These are phyloP conservation scores for Ginglymostoma cirratum DNA, from an alignment of 2,113 vertebrate genomes.

Conservation along the genomic window DNA sequence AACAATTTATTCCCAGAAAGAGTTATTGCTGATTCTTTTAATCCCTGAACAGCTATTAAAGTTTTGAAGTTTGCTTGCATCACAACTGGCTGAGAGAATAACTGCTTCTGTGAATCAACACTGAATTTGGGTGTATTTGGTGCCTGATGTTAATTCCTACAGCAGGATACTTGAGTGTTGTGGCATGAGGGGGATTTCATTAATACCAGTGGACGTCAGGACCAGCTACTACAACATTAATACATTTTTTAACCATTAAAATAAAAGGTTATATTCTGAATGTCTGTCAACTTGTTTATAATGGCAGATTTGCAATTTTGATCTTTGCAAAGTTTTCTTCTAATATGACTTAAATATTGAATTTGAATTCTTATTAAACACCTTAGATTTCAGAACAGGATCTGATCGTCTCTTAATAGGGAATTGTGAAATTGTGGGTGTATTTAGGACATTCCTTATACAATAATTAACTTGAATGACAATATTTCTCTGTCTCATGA, in stretches of 20 bases:
- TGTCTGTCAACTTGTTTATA: neutral
- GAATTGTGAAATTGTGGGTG: neutral
- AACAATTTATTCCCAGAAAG: too few relatives aligned
- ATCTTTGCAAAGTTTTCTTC: neutral
- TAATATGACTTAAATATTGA: neutral
- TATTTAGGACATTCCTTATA: neutral
- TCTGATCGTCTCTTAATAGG: neutral
- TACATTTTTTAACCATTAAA: neutral
- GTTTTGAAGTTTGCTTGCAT: too few relatives aligned
- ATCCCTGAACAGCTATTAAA: too few relatives aligned
- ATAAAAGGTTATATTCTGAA: neutral
- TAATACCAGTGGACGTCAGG: neutral
- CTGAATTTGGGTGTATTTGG: neutral
- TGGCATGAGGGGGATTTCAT: neutral
- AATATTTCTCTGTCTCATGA: neutral
- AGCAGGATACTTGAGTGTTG: neutral
- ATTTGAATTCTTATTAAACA: neutral
- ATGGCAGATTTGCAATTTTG: neutral
- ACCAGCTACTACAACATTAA: neutral
- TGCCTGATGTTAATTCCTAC: neutral
- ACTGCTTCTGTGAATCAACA: neutral
- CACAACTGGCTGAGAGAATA: neutral
- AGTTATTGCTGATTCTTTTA: too few relatives aligned
- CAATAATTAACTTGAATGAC: neutral
- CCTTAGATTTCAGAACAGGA: neutral